A percentile compares a stretch with the other conserved stretches of the same genome.
Conservation (phyloP, 2,888 invertebrate genomes). For the Cistogaster globosa region DNA sequence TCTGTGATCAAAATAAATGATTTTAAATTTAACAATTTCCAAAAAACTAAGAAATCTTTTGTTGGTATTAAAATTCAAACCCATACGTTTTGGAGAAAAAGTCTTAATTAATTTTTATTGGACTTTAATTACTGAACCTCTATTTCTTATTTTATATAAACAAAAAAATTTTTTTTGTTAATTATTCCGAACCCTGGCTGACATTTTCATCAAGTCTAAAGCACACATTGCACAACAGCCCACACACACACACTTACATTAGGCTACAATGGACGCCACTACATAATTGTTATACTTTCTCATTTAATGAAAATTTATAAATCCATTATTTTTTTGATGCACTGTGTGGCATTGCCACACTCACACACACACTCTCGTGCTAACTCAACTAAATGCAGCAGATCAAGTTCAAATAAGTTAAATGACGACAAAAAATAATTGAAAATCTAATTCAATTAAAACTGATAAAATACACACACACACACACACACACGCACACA, state of each 20-base stretch:
- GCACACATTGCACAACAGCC: not conserved
- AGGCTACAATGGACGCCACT: not conserved
- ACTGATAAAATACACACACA: not conserved
- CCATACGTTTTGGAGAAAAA: too few species aligned
- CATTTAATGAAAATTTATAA: constrained; percentile 66
- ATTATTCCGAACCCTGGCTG: constrained; percentile 50
- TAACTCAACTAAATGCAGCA: constrained; percentile 26
- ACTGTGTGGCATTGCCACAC: too few species aligned
- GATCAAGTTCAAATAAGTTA: constrained; percentile 70
- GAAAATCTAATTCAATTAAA: constrained; percentile 63
- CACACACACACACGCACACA: not conserved
- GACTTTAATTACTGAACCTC: not conserved
- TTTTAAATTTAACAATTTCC: too few species aligned
- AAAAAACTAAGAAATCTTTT: too few species aligned
- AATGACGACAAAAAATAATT: constrained; percentile 48
- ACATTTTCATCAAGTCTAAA: constrained; percentile 2
- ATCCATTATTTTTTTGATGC: constrained; percentile 35
- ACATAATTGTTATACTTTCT: constrained; percentile 2
- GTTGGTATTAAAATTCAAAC: too few species aligned
- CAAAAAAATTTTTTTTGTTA: constrained; percentile 16
- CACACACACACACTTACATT: not conserved
- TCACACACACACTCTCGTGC: not conserved
- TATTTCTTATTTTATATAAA: constrained; percentile 13
- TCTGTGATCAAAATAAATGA: too few species aligned
- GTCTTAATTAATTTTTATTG: not conserved